A percentile compares a stretch with the other conserved stretches of the same genome.
Evolutionary conservation across 2,888 invertebrate species (phyloP).

Genomic region (Thelaira solivaga): DNA sequence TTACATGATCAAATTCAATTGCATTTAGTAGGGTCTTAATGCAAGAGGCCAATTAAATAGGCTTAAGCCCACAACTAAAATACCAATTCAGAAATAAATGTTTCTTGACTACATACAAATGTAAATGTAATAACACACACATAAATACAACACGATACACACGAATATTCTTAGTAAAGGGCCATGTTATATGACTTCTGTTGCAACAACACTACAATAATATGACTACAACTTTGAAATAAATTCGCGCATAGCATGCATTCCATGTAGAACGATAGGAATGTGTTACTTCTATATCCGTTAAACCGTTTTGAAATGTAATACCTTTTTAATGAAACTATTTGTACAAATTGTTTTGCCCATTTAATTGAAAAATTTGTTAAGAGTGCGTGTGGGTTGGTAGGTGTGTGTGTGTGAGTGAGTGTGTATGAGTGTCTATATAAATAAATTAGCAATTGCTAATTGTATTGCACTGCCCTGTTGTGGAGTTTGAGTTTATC

Average conservation of each 20-base stretch:
- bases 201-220: constrained; percentile 1
- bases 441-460: constrained; percentile 6
- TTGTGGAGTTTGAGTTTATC: constrained; percentile 7
- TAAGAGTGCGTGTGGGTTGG: background rate
- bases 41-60: constrained; percentile 73
- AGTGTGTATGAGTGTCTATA: background rate
- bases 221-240: constrained; percentile 1
- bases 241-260: background rate
- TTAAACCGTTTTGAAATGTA: constrained; percentile 59
- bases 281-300: constrained; percentile 40
- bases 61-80: constrained; percentile 66
- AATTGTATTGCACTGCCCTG: background rate
- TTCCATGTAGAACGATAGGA: constrained; percentile 32
- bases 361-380: constrained; percentile 56
- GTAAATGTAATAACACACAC: constrained; percentile 3
- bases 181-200: constrained; percentile 49
- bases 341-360: constrained; percentile 59
- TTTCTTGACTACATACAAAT: constrained; percentile 1
- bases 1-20: constrained; percentile 76
- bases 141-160: background rate
- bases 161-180: background rate
- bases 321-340: constrained; percentile 61
- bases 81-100: constrained; percentile 38
- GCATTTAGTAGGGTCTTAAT: constrained; percentile 71
- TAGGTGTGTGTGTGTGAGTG: background rate